A percentile compares a stretch with the other conserved stretches of the same genome.
Evolutionary conservation across 2,797 vertebrate genomes (phyloP).

Genomic region (Microctenopoma steveboyesi): DNA sequence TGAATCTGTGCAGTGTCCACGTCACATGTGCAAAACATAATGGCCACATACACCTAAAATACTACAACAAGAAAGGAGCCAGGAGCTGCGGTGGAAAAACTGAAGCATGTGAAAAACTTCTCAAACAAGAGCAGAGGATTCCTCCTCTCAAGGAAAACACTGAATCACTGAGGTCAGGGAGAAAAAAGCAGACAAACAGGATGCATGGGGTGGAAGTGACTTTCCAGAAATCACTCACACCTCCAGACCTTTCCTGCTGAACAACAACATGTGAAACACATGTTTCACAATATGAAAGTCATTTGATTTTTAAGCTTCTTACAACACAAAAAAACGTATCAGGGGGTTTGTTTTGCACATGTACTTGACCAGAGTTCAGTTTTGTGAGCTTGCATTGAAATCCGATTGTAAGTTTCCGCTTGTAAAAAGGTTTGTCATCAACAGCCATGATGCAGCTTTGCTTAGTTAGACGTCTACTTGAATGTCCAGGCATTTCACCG

Average conservation of each 20-base stretch:
- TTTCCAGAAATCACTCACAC: conserved; percentile 48
- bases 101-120: conserved; percentile 2
- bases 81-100: background rate
- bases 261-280: too few relatives aligned
- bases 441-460: too few relatives aligned
- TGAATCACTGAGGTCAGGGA: conserved; percentile 47
- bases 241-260: background rate
- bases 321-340: background rate
- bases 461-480: background rate
- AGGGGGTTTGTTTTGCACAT: background rate
- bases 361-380: background rate
- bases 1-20: conserved; percentile 12
- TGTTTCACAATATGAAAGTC: too few relatives aligned
- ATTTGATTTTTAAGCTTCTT: background rate
- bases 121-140: conserved; percentile 17
- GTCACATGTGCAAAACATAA: background rate
- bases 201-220: conserved; percentile 39
- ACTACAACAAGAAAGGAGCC: background rate
- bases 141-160: conserved; percentile 33
- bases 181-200: background rate
- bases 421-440: conserved; percentile 1
- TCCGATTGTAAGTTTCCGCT: conserved; percentile 28
- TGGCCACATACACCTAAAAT: background rate
- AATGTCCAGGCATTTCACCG: background rate
- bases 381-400: conserved; percentile 3